A percentile compares a stretch with the other conserved stretches of the same genome.
phyloP scores from a whole-genome alignment of 2,888 invertebrate species.

The Epirrhoe tristata region DNA sequence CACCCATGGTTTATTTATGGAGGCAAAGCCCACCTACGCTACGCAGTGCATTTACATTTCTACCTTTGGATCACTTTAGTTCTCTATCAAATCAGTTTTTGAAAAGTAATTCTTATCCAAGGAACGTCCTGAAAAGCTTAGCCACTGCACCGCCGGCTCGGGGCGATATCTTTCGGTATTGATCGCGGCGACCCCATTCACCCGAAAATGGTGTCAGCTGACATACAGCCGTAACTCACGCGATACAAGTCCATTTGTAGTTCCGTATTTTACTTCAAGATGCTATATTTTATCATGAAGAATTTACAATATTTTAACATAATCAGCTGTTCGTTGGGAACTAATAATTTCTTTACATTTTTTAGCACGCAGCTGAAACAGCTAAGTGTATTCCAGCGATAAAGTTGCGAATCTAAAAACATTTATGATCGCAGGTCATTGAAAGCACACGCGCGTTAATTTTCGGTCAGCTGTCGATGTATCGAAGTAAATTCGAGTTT shows the following conservation, averaged over 20 bases:
- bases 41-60: slow-evolving; percentile 47
- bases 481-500: slow-evolving; percentile 56
- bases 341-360: not conserved
- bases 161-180: slow-evolving; percentile 19
- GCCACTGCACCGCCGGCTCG: slow-evolving; percentile 5
- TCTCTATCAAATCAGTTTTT: not conserved
- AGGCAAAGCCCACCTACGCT: slow-evolving; percentile 50
- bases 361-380: not conserved
- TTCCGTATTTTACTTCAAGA: not conserved
- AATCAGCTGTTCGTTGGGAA: not conserved
- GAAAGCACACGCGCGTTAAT: slow-evolving; percentile 21
- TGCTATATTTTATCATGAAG: not conserved
- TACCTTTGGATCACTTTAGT: slow-evolving; percentile 6
- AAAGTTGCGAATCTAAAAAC: slow-evolving; percentile 12
- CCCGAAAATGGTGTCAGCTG: slow-evolving; percentile 18
- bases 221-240: slow-evolving; percentile 3
- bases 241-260: not conserved
- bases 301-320: not conserved
- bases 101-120: not conserved
- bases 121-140: slow-evolving; percentile 1
- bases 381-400: slow-evolving; percentile 8
- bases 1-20: slow-evolving; percentile 44
- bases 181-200: slow-evolving; percentile 19
- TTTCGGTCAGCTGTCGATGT: slow-evolving; percentile 59
- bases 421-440: slow-evolving; percentile 13